Evolutionary conservation across 2,888 invertebrate genomes (phyloP), one percentile per base, ranked within the genome.

Genomic region (Papilio protenor): DNA sequence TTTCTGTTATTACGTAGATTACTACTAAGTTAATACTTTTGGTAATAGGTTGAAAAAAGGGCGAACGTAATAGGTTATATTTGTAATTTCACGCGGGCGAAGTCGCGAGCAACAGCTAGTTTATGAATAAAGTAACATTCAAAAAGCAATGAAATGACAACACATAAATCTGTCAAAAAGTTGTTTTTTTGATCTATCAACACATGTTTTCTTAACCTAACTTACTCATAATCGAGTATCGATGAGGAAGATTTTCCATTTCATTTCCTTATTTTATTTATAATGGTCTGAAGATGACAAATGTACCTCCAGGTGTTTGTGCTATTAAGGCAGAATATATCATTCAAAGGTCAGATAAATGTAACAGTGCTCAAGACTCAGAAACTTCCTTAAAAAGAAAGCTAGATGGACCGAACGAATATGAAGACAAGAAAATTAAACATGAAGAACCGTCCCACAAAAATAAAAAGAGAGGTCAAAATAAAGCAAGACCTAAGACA

Each of bases 401-500:
- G 84, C 80, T 89, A 77, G 86, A 84, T 57, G 85, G 87, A 33
- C 82, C 81, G 71, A 81, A 79, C 80, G 82, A 83, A 79, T 55
- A 72, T 61, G 87, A 89, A 33, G 83, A 71, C 64, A 92, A 92
- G 79, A 90, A 86, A 81, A 52, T 81, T 76, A 91, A 87, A 87
- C 81, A 77, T 73, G 82, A 82, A 16, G 81, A 81, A 52, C 82
- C 83, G 72, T 12, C 73, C 12, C 73, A 76, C 23, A 81, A 91
- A 81, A 84, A 83, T 77, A 94, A 90, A 82, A 92, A 89, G 81
- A 92, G 95, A 86, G 98, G 98, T 0, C 97, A 97, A 89, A 98
- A 98, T 88, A 98, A 98, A 91, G 95, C 96, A 1, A 95, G 98
- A 79, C 97, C 97, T n/a, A 96, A 96, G 74, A 96, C 97, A 0